These are phyloP conservation scores for Silurus asotus DNA, from an alignment of 2,113 vertebrate species.

Conservation along the genomic window DNA sequence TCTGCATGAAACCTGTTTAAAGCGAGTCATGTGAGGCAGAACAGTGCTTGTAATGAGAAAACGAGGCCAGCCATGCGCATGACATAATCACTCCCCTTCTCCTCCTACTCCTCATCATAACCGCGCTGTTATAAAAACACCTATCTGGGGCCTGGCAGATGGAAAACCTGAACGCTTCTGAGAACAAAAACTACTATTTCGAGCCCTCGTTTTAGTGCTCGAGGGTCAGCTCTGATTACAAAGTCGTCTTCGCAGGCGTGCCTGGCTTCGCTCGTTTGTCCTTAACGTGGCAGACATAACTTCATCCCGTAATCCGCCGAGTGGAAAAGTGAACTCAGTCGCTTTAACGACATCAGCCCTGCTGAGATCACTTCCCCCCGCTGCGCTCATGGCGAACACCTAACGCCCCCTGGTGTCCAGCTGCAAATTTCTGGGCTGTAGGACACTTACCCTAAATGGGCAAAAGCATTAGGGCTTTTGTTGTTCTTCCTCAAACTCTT, in stretches of 20 bases:
- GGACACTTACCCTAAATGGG: no score
- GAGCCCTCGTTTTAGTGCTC: conserved; percentile 13
- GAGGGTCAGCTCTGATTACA: conserved; percentile 26
- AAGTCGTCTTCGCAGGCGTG: background rate
- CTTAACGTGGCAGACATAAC: conserved; percentile 28
- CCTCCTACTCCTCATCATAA: conserved; percentile 20
- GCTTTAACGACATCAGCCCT: conserved; percentile 2
- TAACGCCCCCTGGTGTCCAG: background rate
- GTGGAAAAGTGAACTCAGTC: conserved; percentile 30
- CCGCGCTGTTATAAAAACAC: conserved; percentile 9
- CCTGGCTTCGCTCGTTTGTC: conserved; percentile 16
- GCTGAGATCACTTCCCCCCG: conserved; percentile 38
- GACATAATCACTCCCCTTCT: conserved; percentile 20
- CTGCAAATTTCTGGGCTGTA: background rate
- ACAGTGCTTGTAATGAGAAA: background rate
- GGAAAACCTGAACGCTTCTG: conserved; percentile 11
- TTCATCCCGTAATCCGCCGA: conserved; percentile 16
- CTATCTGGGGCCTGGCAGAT: conserved; percentile 14
- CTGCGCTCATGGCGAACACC: no score
- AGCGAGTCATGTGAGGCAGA: background rate
- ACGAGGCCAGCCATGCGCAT: background rate
- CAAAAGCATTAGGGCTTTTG: no score
- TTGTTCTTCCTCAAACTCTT: no score
- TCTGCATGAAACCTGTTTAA: background rate
- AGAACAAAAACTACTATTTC: background rate